Conservation (phyloP, 2,113 vertebrate genomes). For the Antechinus flavipes region DNA sequence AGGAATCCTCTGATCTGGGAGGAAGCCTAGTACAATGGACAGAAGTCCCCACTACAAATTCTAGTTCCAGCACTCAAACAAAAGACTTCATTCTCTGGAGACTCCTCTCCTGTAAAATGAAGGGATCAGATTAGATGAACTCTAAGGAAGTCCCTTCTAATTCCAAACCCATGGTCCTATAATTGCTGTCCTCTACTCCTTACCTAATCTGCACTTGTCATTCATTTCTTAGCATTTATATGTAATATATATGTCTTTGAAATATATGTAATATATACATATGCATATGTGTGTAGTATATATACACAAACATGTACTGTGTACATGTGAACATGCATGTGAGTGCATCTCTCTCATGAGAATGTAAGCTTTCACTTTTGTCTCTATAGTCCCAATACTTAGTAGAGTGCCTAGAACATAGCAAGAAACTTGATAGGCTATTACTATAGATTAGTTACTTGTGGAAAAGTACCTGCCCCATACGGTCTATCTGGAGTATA, state of each 20-base stretch:
- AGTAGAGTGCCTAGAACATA: not conserved
- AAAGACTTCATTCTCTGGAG: not conserved
- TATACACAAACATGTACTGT: not conserved
- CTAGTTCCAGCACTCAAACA: not conserved
- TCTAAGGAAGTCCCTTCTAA: not conserved
- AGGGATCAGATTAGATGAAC: not conserved
- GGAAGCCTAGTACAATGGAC: not conserved
- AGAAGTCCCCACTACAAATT: not conserved
- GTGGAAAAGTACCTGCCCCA: too few species aligned
- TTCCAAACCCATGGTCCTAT: not conserved
- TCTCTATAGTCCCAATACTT: not conserved
- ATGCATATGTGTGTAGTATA: not conserved
- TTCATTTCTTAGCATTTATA: not conserved
- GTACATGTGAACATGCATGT: too few species aligned
- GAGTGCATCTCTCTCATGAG: not conserved
- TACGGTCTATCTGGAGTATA: not conserved
- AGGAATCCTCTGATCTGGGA: not conserved
- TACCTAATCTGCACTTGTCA: not conserved
- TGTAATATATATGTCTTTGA: not conserved
- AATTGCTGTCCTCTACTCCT: not conserved
- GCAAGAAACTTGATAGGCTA: not conserved
- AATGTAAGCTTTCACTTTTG: not conserved
- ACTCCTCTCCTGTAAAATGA: not conserved
- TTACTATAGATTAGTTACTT: not conserved
- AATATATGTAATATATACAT: not conserved